phyloP scores from a whole-genome alignment of 2,888 invertebrate species.

The Meiosimyza platycephala region DNA sequence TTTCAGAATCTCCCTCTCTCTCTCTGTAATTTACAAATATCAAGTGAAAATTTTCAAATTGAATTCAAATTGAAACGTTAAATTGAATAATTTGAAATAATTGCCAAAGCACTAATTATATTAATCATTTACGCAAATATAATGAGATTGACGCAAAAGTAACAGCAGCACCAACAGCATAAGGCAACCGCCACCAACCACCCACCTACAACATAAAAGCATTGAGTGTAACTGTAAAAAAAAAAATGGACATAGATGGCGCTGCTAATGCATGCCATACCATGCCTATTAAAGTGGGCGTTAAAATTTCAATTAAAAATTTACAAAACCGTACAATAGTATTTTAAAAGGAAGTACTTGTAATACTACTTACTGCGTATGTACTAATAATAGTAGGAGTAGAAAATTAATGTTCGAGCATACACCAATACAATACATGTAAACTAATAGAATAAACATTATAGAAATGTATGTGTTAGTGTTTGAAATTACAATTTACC shows the following conservation, averaged over 20 bases:
- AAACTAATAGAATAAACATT: too few species aligned
- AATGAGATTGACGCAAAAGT: slow-evolving; percentile 5
- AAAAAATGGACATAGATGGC: neutral
- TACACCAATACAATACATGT: too few species aligned
- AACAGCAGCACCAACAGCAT: neutral
- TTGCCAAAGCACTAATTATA: slow-evolving; percentile 55
- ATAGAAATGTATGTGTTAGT: slow-evolving; percentile 18
- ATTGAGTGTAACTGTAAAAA: too few species aligned
- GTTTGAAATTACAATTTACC: slow-evolving; percentile 21
- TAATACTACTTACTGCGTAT: too few species aligned
- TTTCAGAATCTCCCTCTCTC: too few species aligned
- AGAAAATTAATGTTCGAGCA: too few species aligned
- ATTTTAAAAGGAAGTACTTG: slow-evolving; percentile 13
- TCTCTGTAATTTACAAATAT: too few species aligned
- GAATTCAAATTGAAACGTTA: slow-evolving; percentile 57
- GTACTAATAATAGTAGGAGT: too few species aligned
- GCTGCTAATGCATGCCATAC: neutral
- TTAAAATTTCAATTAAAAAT: neutral
- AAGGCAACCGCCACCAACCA: neutral
- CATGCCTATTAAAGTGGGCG: slow-evolving; percentile 2
- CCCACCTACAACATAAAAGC: slow-evolving; percentile 22
- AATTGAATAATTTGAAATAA: slow-evolving; percentile 67
- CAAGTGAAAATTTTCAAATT: slow-evolving; percentile 30
- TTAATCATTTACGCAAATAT: slow-evolving; percentile 48
- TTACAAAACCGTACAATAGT: too few species aligned